Percentiles rank a stretch among this genome's conserved stretches.
Conservation (phyloP, 2,888 invertebrate genomes). For the Pilophorus perplexus region DNA sequence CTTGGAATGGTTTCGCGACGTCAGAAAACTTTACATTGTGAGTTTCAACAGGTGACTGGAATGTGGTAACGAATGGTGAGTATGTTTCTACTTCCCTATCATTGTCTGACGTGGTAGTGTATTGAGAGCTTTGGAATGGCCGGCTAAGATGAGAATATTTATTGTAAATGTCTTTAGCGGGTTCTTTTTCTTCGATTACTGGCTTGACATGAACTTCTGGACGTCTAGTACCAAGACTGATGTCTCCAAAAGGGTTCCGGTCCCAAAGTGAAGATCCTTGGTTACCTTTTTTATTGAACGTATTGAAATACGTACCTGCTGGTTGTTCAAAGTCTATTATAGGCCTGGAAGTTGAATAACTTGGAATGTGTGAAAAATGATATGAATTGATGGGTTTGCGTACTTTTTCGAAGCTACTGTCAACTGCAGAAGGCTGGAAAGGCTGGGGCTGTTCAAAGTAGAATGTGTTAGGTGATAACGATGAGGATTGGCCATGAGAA, state of each 20-base stretch:
- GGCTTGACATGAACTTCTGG: slow-evolving; percentile 42
- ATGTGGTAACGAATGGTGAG: slow-evolving; percentile 42
- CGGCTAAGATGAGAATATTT: slow-evolving; percentile 48
- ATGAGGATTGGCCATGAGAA: slow-evolving; percentile 37
- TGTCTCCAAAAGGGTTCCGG: slow-evolving; percentile 46
- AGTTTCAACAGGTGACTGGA: slow-evolving; percentile 9
- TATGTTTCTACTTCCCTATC: slow-evolving; percentile 30
- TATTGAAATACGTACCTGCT: slow-evolving; percentile 34
- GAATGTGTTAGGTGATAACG: slow-evolving; percentile 43
- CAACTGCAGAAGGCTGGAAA: slow-evolving; percentile 37
- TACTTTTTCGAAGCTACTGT: slow-evolving; percentile 38
- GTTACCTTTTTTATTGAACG: slow-evolving; percentile 26
- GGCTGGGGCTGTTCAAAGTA: slow-evolving; percentile 45
- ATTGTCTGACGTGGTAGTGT: slow-evolving; percentile 27
- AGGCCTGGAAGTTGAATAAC: slow-evolving; percentile 17
- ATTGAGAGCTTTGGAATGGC: slow-evolving; percentile 47
- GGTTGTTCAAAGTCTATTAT: slow-evolving; percentile 33
- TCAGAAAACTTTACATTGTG: slow-evolving; percentile 42
- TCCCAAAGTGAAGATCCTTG: slow-evolving; percentile 41
- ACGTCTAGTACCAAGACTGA: slow-evolving; percentile 42
- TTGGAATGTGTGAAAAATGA: not conserved
- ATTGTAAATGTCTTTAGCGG: slow-evolving; percentile 47
- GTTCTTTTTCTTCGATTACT: slow-evolving; percentile 42
- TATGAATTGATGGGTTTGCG: slow-evolving; percentile 40
- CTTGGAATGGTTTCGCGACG: slow-evolving; percentile 43